These are phyloP conservation scores for Apteryx mantelli DNA, from an alignment of 2,113 vertebrate genomes.

Conservation along the genomic window DNA sequence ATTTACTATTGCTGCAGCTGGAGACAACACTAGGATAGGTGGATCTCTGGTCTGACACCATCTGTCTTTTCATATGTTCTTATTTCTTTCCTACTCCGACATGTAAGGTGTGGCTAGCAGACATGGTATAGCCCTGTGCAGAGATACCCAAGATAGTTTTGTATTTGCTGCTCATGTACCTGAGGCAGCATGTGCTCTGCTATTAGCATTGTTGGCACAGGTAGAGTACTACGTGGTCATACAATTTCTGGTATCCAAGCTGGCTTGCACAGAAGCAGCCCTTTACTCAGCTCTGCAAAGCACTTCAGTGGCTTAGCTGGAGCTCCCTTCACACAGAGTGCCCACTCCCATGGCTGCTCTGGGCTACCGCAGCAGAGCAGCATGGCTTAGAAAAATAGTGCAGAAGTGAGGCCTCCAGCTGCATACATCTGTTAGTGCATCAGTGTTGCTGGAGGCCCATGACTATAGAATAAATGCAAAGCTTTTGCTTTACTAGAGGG, in stretches of 20 bases:
- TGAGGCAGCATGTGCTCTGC: not conserved
- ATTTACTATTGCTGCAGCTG: not conserved
- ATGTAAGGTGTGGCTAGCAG: not conserved
- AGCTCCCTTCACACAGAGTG: not conserved
- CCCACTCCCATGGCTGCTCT: not conserved
- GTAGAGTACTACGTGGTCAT: not conserved
- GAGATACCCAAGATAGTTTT: not conserved
- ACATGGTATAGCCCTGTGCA: not conserved
- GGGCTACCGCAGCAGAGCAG: not conserved
- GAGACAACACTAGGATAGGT: not conserved
- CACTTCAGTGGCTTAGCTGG: not conserved
- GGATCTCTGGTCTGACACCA: not conserved
- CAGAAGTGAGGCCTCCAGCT: not conserved
- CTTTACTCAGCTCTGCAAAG: not conserved
- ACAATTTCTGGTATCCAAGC: not conserved
- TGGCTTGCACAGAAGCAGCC: not conserved
- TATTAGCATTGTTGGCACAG: not conserved
- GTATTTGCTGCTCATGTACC: not conserved
- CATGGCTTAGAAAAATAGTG: not conserved
- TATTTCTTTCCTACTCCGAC: not conserved
- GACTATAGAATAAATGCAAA: not conserved
- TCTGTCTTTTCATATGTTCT: not conserved
- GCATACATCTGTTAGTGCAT: not conserved
- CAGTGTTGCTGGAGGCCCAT: not conserved
- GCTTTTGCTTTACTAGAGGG: not conserved